Evolutionary conservation across 2,797 vertebrate genomes (phyloP).

Genomic region (Ara ararauna): DNA sequence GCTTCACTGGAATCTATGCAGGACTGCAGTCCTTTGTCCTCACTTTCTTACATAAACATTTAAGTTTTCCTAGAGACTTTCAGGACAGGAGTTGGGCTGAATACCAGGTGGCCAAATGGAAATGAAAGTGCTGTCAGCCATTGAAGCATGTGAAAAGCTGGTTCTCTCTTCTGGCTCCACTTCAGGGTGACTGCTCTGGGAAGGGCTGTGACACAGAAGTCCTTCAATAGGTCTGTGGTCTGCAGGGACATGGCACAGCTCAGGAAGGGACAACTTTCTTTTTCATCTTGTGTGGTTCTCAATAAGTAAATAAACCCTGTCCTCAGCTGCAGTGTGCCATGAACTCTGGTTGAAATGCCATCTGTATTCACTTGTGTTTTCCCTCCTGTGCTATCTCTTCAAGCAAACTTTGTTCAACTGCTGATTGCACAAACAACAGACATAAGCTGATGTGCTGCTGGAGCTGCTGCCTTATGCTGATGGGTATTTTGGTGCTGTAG

Average conservation of each 20-base stretch:
- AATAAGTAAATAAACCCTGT: neutral
- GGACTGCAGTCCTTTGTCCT: neutral
- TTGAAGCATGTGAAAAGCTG: neutral
- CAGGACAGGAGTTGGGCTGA: neutral
- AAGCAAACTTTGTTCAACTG: conserved; percentile 20
- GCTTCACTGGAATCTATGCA: neutral
- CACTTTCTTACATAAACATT: neutral
- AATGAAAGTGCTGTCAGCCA: neutral
- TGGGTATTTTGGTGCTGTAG: conserved; percentile 59
- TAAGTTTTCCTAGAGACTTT: neutral
- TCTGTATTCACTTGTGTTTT: conserved; percentile 62
- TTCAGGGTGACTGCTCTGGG: neutral
- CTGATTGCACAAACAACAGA: conserved; percentile 29
- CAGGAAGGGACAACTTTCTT: conserved; percentile 14
- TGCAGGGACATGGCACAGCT: neutral
- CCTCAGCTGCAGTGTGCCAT: neutral
- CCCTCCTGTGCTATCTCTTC: conserved; percentile 48
- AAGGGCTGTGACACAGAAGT: neutral
- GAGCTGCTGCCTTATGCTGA: conserved; percentile 37
- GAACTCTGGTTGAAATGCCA: conserved; percentile 51
- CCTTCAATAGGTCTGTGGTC: conserved; percentile 37
- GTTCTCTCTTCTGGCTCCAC: neutral
- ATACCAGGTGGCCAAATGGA: neutral
- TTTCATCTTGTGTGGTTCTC: conserved; percentile 10
- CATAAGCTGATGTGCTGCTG: conserved; percentile 15